phyloP scores from a whole-genome alignment of 1,140 invertebrate species.

The Leucophenga varia region DNA sequence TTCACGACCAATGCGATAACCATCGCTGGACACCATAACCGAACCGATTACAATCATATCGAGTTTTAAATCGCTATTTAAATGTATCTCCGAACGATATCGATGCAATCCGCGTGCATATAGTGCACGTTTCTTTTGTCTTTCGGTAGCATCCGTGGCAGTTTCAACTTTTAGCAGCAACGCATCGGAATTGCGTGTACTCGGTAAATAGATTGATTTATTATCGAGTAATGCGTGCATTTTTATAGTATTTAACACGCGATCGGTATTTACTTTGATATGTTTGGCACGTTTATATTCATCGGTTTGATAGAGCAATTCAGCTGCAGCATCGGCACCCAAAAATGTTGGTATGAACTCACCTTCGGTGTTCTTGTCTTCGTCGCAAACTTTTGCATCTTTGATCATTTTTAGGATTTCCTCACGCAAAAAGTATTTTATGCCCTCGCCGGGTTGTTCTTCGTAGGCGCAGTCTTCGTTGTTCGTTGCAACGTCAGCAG shows the following conservation, averaged over 20 bases:
- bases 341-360: conserved; percentile 67
- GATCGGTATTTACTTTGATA: conserved; percentile 64
- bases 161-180: conserved; percentile 65
- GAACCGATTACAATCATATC: conserved; percentile 75
- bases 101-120: not conserved
- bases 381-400: no score
- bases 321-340: conserved; percentile 59
- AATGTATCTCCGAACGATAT: conserved; percentile 37
- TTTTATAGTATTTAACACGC: conserved; percentile 63
- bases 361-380: no score
- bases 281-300: conserved; percentile 59
- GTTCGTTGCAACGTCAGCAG: no score
- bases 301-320: conserved; percentile 56
- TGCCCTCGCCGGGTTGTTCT: no score
- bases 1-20: conserved; percentile 76
- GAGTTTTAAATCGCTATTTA: conserved; percentile 64
- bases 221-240: conserved; percentile 65
- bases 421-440: no score
- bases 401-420: no score
- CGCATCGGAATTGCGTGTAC: conserved; percentile 67
- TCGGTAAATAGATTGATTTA: conserved; percentile 72
- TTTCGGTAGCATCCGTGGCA: conserved; percentile 61
- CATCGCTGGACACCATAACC: conserved; percentile 73
- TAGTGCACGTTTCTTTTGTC: conserved; percentile 54
- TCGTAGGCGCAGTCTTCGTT: no score